Evolutionary conservation across 1,140 invertebrate species (phyloP), one percentile per base, ranked within the genome.

Genomic region (Olivierus martensii): DNA sequence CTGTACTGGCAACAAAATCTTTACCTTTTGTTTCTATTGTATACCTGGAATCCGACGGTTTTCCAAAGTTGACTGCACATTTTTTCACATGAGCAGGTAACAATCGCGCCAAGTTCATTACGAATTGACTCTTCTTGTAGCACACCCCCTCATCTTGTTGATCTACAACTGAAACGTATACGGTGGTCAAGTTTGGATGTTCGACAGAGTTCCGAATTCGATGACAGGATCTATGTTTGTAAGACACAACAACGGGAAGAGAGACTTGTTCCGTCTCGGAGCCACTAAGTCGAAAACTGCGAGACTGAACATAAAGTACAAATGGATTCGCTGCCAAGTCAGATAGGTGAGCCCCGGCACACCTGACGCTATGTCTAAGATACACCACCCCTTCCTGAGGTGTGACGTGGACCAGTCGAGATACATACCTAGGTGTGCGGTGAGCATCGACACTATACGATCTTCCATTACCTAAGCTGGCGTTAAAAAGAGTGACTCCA

Each of bases 291-390:
- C 46, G 18, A 46, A 58, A 60, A 36, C 55, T 61, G 21, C 81
- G 83, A 14, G 84, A 87, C 63, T 90, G 86, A 51, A 89, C 79
- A 68, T 87, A 85, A 58, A 87, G 77, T 4, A 84, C 86, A 67
- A 89, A 87, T 15, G 88, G 73, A 59, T 84, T 81, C 0, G 85
- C 83, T 62, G 88, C 55, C 6, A 59, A 35, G 17, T 59, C 49
- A 1, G 38, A 37, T 3, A 53, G 87, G 48, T 81, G 79, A 9
- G 86, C 73, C 28, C 83, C 83, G 55, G 86, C 79, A 68, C 86
- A 90, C 58, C 77, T 75, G n/a, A 89, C 68, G 14, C 70, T 69
- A 58, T 79, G 78, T 53, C 78, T 77, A n/a, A 88, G 65, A 1
- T 76, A 77, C n/a, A 89, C 79, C 46, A 79, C 75, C 2, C 85